Conservation (phyloP, 92 coral and sea anemone genomes). For the Phenganax subtilis region DNA sequence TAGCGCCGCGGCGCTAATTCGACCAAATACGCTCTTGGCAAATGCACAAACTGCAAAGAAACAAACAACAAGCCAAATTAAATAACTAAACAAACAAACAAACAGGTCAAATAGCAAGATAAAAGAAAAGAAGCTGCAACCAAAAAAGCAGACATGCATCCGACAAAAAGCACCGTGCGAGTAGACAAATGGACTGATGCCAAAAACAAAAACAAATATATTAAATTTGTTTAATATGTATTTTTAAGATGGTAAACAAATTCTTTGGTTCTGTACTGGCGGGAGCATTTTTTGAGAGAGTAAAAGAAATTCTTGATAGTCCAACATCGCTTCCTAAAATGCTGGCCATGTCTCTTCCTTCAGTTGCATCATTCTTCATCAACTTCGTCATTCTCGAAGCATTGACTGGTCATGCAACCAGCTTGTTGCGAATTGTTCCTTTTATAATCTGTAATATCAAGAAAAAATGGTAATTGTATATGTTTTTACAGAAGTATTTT, state of each 20-base stretch:
- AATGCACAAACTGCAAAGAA: too few species aligned
- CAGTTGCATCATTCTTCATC: conserved; percentile 80
- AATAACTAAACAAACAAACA: too few species aligned
- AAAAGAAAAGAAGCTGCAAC: too few species aligned
- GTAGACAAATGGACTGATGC: not conserved
- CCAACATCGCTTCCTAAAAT: conserved; percentile 62
- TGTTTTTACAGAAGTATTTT: conserved; percentile 29
- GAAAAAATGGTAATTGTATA: conserved; percentile 59
- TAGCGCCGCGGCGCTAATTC: too few species aligned
- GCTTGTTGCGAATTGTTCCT: conserved; percentile 65
- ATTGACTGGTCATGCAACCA: conserved; percentile 59
- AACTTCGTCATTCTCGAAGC: conserved; percentile 63
- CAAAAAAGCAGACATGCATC: too few species aligned
- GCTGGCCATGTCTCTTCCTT: conserved; percentile 80
- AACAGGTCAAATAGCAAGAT: too few species aligned
- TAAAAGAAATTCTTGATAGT: conserved; percentile 43
- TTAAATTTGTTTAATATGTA: not conserved
- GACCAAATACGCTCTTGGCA: too few species aligned
- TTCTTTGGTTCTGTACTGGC: conserved; percentile 71
- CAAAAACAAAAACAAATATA: not conserved
- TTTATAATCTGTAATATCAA: conserved; percentile 65
- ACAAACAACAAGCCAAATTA: too few species aligned
- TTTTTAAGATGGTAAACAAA: conserved; percentile 70
- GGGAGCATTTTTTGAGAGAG: conserved; percentile 58
- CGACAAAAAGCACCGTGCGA: not conserved